Evolutionary conservation across 2,797 vertebrate genomes (phyloP).

Genomic region (Micromesistius poutassou): DNA sequence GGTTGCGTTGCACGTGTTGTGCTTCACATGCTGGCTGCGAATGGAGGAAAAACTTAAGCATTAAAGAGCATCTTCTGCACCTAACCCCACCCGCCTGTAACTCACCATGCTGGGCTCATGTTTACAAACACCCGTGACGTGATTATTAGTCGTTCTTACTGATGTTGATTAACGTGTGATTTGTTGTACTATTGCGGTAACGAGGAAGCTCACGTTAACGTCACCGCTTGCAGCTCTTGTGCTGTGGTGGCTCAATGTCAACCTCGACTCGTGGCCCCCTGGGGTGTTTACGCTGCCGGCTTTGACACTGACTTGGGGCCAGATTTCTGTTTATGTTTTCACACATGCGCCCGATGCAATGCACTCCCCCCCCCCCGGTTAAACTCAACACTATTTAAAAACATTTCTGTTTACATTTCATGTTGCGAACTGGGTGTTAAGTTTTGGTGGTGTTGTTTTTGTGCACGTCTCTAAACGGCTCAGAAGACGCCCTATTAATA

Average conservation of each 20-base stretch:
- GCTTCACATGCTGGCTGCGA: too few species aligned
- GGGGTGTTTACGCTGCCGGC: conserved; percentile 34
- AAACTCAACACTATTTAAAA: too few species aligned
- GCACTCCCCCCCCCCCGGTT: too few species aligned
- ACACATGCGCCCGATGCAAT: too few species aligned
- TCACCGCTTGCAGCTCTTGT: neutral
- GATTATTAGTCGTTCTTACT: too few species aligned
- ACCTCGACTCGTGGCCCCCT: conserved; percentile 17
- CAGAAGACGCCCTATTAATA: conserved; percentile 52
- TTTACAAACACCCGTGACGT: neutral
- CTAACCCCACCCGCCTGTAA: too few species aligned
- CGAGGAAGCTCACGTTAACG: conserved; percentile 4
- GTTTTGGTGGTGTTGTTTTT: neutral
- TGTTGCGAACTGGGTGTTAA: too few species aligned
- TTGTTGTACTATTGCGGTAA: neutral
- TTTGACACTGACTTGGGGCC: neutral
- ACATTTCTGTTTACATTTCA: too few species aligned
- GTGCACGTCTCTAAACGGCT: conserved; percentile 24
- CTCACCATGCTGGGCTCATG: too few species aligned
- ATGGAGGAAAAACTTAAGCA: too few species aligned
- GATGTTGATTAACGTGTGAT: neutral
- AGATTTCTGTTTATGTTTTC: neutral
- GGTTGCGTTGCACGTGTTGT: too few species aligned
- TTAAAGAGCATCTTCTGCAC: too few species aligned
- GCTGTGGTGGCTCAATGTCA: conserved; percentile 32